Evolutionary conservation across 2,888 invertebrate species (phyloP).

Genomic region (Agonopterix heracliana): DNA sequence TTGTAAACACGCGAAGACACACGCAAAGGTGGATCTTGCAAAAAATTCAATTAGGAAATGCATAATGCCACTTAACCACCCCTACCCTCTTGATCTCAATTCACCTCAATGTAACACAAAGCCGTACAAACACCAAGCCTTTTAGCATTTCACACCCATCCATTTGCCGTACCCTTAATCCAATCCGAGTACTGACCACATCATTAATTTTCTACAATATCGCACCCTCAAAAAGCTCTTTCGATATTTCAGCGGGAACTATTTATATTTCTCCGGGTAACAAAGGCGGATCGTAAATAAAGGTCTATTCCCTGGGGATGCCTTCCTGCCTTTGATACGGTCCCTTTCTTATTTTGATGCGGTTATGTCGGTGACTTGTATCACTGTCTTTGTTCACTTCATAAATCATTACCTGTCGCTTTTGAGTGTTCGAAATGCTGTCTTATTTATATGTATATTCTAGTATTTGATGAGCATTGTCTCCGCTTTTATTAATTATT

Average conservation of each 20-base stretch:
- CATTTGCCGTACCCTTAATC: conserved; percentile 55
- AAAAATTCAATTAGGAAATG: neutral
- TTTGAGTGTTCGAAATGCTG: neutral
- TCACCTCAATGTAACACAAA: conserved; percentile 61
- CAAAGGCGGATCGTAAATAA: conserved; percentile 72
- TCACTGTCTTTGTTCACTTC: conserved; percentile 51
- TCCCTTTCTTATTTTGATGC: conserved; percentile 71
- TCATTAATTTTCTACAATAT: conserved; percentile 73
- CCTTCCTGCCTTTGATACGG: conserved; percentile 69
- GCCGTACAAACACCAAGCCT: conserved; percentile 59
- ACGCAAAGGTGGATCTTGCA: neutral
- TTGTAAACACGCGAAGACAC: too few species aligned
- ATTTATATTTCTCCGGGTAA: conserved; percentile 71
- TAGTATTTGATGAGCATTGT: neutral
- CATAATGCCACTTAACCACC: conserved; percentile 23
- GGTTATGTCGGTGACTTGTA: conserved; percentile 62
- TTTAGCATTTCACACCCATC: conserved; percentile 57
- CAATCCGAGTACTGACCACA: conserved; percentile 69
- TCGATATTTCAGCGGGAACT: conserved; percentile 69
- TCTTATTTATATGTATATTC: neutral
- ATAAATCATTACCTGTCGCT: conserved; percentile 68
- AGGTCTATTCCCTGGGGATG: conserved; percentile 57
- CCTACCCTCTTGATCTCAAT: conserved; percentile 38
- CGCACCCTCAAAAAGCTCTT: conserved; percentile 64
- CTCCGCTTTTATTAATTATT: too few species aligned